These are phyloP conservation scores for Parnassius glacialis DNA, from an alignment of 2,888 invertebrate genomes.

Conservation along the genomic window DNA sequence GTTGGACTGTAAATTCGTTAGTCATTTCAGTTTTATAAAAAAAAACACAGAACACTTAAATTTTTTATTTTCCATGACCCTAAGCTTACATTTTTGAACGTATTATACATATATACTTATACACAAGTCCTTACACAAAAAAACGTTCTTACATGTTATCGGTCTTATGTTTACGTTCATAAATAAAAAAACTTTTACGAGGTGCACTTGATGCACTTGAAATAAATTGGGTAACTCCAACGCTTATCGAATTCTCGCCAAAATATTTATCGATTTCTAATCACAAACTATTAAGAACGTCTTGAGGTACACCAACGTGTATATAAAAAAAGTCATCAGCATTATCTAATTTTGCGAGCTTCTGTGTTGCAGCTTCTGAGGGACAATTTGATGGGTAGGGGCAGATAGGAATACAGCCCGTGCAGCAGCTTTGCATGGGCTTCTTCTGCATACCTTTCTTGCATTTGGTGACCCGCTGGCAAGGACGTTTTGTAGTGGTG, in stretches of 20 bases:
- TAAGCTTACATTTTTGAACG: too few relatives aligned
- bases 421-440: conserved; percentile 19
- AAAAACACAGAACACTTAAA: too few relatives aligned
- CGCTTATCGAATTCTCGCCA: too few relatives aligned
- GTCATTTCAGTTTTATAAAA: too few relatives aligned
- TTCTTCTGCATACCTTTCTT: not conserved
- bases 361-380: not conserved
- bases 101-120: too few relatives aligned
- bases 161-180: not conserved
- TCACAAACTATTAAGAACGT: conserved; percentile 29
- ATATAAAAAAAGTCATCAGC: conserved; percentile 42
- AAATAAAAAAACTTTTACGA: not conserved
- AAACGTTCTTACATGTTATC: too few relatives aligned
- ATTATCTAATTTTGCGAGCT: conserved; percentile 9
- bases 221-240: too few relatives aligned
- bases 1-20: too few relatives aligned
- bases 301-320: conserved; percentile 55
- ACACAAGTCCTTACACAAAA: too few relatives aligned
- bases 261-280: not conserved
- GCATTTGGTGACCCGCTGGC: conserved; percentile 27
- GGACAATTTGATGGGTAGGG: conserved; percentile 22
- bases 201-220: not conserved
- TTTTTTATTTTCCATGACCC: too few relatives aligned
- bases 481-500: conserved; percentile 2
- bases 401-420: conserved; percentile 27